Conservation (phyloP, 2,797 vertebrate species). For the Pipistrellus nathusii region DNA sequence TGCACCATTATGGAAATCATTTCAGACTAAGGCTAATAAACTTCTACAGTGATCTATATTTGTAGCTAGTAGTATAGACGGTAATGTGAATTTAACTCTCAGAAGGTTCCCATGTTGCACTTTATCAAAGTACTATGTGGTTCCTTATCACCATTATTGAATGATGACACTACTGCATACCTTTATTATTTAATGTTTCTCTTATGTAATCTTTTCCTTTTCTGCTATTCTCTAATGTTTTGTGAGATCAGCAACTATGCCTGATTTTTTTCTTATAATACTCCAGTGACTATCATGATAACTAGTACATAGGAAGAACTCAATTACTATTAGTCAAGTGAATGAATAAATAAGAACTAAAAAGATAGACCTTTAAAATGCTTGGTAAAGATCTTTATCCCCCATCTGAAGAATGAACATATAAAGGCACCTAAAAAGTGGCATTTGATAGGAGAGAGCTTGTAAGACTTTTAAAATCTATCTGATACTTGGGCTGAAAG, state of each 20-base stretch:
- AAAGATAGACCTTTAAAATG: not conserved
- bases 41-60: not conserved
- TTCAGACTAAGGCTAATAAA: not conserved
- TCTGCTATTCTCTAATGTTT: not conserved
- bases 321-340: constrained; percentile 36
- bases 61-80: not conserved
- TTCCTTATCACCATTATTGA: not conserved
- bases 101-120: not conserved
- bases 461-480: not conserved
- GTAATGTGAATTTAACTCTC: constrained; percentile 5
- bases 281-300: not conserved
- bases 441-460: not conserved
- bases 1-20: not conserved
- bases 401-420: not conserved
- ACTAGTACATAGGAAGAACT: not conserved
- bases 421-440: not conserved
- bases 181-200: not conserved
- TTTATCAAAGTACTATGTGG: not conserved
- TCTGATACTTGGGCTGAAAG: not conserved
- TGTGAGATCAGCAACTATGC: not conserved
- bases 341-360: not conserved
- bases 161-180: not conserved
- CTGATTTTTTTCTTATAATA: constrained; percentile 29
- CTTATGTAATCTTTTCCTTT: not conserved
- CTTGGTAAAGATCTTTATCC: not conserved